Evolutionary conservation across 2,888 invertebrate species (phyloP).

Genomic region (Drosophila mulleri): DNA sequence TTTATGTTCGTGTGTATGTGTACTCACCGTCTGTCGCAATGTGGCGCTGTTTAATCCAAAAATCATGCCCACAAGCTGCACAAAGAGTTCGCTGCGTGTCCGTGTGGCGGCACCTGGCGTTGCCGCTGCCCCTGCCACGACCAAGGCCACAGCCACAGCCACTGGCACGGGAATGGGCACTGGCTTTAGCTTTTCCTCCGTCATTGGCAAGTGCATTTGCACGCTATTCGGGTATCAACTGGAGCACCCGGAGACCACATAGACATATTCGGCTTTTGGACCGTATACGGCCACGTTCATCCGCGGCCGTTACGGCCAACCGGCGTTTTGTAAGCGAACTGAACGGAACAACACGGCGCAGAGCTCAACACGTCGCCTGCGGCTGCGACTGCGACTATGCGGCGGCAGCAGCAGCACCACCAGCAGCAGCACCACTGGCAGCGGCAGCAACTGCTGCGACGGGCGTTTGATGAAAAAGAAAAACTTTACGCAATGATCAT

Average conservation of each 20-base stretch:
- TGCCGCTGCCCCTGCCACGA: constrained; percentile 7
- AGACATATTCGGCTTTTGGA: constrained; percentile 8
- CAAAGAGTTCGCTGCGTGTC: constrained; percentile 56
- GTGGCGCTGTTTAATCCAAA: constrained; percentile 74
- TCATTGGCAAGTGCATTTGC: constrained; percentile 40
- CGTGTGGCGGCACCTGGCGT: constrained; percentile 24
- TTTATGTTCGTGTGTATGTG: constrained; percentile 4
- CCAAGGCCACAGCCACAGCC: background rate
- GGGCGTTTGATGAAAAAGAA: constrained; percentile 36
- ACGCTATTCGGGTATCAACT: constrained; percentile 36
- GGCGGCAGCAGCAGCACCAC: constrained; percentile 6
- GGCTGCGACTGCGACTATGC: constrained; percentile 11
- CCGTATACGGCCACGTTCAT: constrained; percentile 46
- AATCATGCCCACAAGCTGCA: constrained; percentile 69
- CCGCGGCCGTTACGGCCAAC: constrained; percentile 66
- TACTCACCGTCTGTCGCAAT: constrained; percentile 72
- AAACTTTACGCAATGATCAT: constrained; percentile 77
- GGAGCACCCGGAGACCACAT: constrained; percentile 34
- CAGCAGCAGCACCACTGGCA: background rate
- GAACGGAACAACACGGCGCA: constrained; percentile 49
- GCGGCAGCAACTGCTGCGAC: constrained; percentile 20
- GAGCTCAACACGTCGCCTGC: constrained; percentile 40
- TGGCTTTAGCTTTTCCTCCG: background rate
- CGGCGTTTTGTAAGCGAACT: constrained; percentile 80
- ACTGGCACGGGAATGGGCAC: too few relatives aligned